Base-by-base conservation (phyloP, 2,888 invertebrate species). In the Archaeoteleia sp. region DNA sequence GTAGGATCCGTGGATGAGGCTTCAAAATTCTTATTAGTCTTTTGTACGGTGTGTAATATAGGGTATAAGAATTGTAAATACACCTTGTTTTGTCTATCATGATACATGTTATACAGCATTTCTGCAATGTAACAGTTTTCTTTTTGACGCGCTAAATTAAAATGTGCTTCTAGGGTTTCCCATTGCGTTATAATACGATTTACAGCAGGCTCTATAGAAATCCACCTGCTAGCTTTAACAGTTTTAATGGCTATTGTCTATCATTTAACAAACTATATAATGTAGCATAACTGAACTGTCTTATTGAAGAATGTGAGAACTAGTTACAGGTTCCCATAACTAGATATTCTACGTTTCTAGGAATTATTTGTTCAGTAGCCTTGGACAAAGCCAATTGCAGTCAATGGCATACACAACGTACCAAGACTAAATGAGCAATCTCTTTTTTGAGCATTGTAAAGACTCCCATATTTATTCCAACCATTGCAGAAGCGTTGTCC, bases 41-140 rank as follows among this genome's bases (percentile, higher is more conserved):
- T 57, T 65, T 76, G 67, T 13, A 77, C 61, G 3, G 75, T 71
- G 2, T 42, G 45, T 29, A 78, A 57, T 43, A 73, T 72, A 13
- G 74, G 73, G 29, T 71, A 51, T 2, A 76, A 48, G 29, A 75
- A 72, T 10, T 58, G 54, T 15, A 76, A 53, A 49, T 74, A 80
- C 5, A 67, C 63, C 32, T 71, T 72, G 68, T 81, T 77, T 10
- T n/a, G 45, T 3, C 74, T 70, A 65, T 79, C 77, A 12, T 42
- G 40, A 53, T 78, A 79, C 71, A 82, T 76, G 9, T 60, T 27
- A 42, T 74, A 70, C 12, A 80, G 51, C n/a, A 74, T 54, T 62
- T 80, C 71, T 5, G 80, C 78, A 6, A 74, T 74, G 49, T 77
- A 79, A 67, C 81, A 79, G 51, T 74, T 79, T 45, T 80, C 77